Conservation (phyloP, 1,140 invertebrate genomes). For the Camponotus floridanus region DNA sequence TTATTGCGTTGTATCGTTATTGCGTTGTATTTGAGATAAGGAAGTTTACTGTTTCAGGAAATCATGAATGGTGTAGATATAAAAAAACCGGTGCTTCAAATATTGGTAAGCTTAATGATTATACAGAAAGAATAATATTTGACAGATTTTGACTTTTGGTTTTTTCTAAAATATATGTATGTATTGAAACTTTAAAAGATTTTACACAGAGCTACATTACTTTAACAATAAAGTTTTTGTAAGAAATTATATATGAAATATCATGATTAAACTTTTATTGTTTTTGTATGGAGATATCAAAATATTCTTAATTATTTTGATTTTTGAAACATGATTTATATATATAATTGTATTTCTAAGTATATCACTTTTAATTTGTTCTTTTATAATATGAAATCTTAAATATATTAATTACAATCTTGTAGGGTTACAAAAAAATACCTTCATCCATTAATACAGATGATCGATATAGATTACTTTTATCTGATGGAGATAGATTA, state of each 20-base stretch:
- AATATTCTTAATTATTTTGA: neutral
- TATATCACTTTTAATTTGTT: too few relatives aligned
- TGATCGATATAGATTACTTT: conserved; percentile 92
- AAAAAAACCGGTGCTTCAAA: conserved; percentile 63
- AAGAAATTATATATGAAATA: too few relatives aligned
- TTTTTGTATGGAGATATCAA: too few relatives aligned
- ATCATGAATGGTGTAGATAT: conserved; percentile 65
- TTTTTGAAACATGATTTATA: too few relatives aligned
- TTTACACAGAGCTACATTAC: too few relatives aligned
- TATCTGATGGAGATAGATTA: conserved; percentile 94
- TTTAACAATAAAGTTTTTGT: too few relatives aligned
- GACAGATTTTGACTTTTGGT: too few relatives aligned
- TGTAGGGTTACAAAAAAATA: conserved; percentile 89
- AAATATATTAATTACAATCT: conserved; percentile 49
- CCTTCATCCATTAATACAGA: conserved; percentile 63
- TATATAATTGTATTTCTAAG: too few relatives aligned
- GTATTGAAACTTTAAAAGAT: too few relatives aligned
- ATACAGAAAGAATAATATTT: neutral
- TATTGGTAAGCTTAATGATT: conserved; percentile 58
- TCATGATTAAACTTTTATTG: too few relatives aligned
- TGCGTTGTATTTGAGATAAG: neutral
- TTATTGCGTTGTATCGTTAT: neutral
- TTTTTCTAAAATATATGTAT: neutral
- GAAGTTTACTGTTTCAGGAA: conserved; percentile 56
- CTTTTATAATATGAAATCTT: neutral